A percentile compares a stretch with the other conserved stretches of the same genome.
Conservation (phyloP, 2,113 vertebrate species). For the Ifrita kowaldi region DNA sequence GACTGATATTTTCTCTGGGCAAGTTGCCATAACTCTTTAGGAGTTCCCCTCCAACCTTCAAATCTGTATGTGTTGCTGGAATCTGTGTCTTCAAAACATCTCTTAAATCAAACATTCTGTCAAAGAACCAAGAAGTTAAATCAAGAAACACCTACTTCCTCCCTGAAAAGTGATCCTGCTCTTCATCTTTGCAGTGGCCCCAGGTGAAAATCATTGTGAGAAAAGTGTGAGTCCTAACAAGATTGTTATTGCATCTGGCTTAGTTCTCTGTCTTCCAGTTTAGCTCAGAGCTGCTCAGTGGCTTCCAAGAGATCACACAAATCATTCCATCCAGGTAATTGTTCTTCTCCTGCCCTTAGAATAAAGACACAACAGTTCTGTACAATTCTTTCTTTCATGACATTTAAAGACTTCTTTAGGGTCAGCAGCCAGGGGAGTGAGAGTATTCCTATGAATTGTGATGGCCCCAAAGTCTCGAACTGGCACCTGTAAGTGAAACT, state of each 20-base stretch:
- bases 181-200: not conserved
- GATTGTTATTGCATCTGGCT: not conserved
- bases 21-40: not conserved
- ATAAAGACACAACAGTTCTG: not conserved
- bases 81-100: not conserved
- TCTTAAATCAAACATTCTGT: not conserved
- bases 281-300: conserved; percentile 40
- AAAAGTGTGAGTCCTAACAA: not conserved
- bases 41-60: not conserved
- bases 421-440: not conserved
- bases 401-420: not conserved
- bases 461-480: not conserved
- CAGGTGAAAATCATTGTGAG: not conserved
- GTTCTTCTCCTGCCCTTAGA: not conserved
- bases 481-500: not conserved
- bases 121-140: not conserved
- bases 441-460: not conserved
- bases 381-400: not conserved
- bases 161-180: not conserved
- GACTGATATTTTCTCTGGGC: not conserved
- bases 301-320: conserved; percentile 8
- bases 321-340: not conserved
- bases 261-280: conserved; percentile 21
- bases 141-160: not conserved
- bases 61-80: not conserved